Conservation (phyloP, 2,113 vertebrate genomes). For the Gambusia holbrooki region DNA sequence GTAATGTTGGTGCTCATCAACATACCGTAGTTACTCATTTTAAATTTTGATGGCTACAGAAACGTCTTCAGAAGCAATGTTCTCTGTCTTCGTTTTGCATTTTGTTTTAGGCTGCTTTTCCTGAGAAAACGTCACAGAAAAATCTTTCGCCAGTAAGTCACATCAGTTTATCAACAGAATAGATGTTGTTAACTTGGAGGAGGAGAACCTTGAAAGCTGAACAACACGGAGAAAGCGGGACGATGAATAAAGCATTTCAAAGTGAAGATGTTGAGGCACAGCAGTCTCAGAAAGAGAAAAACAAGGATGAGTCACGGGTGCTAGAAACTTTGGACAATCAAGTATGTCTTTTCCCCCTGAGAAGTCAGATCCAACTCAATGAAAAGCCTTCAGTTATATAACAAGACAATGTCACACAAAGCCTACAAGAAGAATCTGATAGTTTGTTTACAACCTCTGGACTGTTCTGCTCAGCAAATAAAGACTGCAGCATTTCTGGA, state of each 20-base stretch:
- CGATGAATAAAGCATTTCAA: constrained; percentile 11
- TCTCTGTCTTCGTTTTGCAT: constrained; percentile 3
- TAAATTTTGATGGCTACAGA: neutral
- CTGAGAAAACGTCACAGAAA: constrained; percentile 36
- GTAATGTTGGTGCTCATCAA: constrained; percentile 49
- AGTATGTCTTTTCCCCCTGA: constrained; percentile 1
- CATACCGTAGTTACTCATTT: neutral
- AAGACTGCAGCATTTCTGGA: constrained; percentile 31
- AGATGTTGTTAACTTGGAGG: neutral
- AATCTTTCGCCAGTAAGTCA: constrained; percentile 19
- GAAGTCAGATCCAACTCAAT: neutral
- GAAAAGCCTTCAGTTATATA: constrained; percentile 3
- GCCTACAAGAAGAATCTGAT: constrained; percentile 17
- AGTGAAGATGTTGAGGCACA: constrained; percentile 1
- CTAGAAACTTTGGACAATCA: constrained; percentile 24
- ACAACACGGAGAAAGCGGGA: constrained; percentile 17
- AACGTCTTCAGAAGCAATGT: neutral
- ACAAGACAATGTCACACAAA: constrained; percentile 9
- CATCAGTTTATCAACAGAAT: constrained; percentile 34
- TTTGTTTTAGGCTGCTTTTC: constrained; percentile 34
- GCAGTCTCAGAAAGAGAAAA: neutral
- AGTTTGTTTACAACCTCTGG: constrained; percentile 33
- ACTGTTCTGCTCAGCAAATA: constrained; percentile 24
- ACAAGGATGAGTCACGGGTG: constrained; percentile 8
- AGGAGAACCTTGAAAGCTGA: constrained; percentile 10